Evolutionary conservation across 2,113 vertebrate genomes (phyloP).

Genomic region (Euleptes europaea): DNA sequence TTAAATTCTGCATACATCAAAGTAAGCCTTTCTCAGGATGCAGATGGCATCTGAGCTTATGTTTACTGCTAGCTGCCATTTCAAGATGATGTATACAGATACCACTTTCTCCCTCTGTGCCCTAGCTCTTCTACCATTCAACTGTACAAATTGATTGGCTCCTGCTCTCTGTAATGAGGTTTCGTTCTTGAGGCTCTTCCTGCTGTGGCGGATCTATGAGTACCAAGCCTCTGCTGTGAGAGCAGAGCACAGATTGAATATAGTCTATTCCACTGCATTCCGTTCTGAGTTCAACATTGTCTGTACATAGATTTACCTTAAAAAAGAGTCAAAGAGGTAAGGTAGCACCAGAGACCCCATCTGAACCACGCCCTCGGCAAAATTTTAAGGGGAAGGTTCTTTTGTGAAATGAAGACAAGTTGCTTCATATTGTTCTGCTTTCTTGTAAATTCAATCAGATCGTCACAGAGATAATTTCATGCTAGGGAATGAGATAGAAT

Average conservation of each 20-base stretch:
- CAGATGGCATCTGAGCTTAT: accelerated
- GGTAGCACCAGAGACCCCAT: no score
- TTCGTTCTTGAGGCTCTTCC: neutral
- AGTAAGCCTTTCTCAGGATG: neutral
- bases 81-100: neutral
- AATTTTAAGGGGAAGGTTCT: no score
- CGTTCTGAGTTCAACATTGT: no score
- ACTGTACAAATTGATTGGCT: neutral
- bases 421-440: no score
- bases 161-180: neutral
- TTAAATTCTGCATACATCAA: neutral
- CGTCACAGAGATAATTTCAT: no score
- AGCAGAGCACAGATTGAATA: neutral
- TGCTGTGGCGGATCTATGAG: neutral
- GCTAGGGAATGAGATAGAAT: no score
- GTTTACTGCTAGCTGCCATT: neutral
- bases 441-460: no score
- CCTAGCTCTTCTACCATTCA: neutral
- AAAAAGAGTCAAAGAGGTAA: no score
- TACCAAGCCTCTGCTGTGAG: neutral
- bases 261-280: no score
- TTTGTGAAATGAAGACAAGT: no score
- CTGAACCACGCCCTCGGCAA: no score
- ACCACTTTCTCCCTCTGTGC: neutral
- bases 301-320: no score